These are phyloP conservation scores for Heterotis niloticus DNA, from an alignment of 2,113 vertebrate species.

Conservation along the genomic window DNA sequence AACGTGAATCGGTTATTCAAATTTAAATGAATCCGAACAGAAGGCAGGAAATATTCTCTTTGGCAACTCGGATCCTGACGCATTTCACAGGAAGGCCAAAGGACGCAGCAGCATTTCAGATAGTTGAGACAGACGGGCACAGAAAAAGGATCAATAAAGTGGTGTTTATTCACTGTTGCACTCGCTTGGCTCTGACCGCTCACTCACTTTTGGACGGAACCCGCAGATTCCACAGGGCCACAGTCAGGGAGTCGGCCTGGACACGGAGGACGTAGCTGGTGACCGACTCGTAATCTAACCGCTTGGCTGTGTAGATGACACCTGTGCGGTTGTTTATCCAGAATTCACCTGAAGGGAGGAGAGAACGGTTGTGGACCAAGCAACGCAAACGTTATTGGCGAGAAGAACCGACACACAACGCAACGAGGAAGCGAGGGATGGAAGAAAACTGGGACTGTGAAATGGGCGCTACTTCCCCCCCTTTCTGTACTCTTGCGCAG, in stretches of 20 bases:
- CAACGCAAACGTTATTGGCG: not conserved
- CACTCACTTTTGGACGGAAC: slow-evolving; percentile 86
- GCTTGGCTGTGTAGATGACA: slow-evolving; percentile 69
- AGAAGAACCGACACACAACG: not conserved
- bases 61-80: not conserved
- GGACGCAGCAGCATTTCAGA: too few species aligned
- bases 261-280: slow-evolving; percentile 75
- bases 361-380: not conserved
- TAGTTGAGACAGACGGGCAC: not conserved
- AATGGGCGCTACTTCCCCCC: not conserved
- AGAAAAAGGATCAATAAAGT: not conserved
- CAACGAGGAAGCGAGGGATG: not conserved
- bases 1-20: not conserved
- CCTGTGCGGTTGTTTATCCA: slow-evolving; percentile 78
- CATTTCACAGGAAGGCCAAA: too few species aligned
- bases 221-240: slow-evolving; percentile 74
- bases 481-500: not conserved
- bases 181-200: not conserved
- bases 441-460: not conserved
- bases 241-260: slow-evolving; percentile 79
- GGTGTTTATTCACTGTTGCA: not conserved
- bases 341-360: slow-evolving; percentile 69
- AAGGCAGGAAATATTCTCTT: not conserved
- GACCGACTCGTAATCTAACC: slow-evolving; percentile 77
- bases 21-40: not conserved